phyloP scores from a whole-genome alignment of 2,888 invertebrate genomes.

The Leptopterna dolabrata region DNA sequence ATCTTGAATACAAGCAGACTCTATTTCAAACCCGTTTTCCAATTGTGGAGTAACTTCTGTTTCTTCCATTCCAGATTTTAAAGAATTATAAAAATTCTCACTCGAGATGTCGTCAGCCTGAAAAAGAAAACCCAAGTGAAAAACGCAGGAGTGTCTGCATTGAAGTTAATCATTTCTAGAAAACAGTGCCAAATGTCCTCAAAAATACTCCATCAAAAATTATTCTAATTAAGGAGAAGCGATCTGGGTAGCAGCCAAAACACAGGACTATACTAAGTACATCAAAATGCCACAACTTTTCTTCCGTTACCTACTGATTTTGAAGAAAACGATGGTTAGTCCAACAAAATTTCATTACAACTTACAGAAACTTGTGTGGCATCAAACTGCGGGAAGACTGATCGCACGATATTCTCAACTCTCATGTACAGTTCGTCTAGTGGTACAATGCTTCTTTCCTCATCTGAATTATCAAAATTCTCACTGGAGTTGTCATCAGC shows the following conservation, averaged over 20 bases:
- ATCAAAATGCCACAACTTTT: too few relatives aligned
- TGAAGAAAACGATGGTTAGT: background rate
- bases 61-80: too few relatives aligned
- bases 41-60: background rate
- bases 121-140: background rate
- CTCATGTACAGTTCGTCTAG: background rate
- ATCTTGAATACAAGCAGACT: background rate
- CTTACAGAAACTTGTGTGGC: conserved; percentile 14
- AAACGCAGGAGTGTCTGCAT: too few relatives aligned
- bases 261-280: too few relatives aligned
- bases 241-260: too few relatives aligned
- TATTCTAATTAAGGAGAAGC: too few relatives aligned
- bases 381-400: background rate
- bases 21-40: background rate
- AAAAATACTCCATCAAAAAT: too few relatives aligned
- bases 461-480: background rate
- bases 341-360: background rate
- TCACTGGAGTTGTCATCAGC: background rate
- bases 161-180: too few relatives aligned
- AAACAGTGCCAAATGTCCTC: too few relatives aligned
- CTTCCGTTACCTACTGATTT: background rate
- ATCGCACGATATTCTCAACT: background rate
- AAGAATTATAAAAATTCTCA: background rate
- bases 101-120: background rate
- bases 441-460: background rate